Base-by-base conservation (phyloP, 2,797 vertebrate species). In the Myotis planiceps region DNA sequence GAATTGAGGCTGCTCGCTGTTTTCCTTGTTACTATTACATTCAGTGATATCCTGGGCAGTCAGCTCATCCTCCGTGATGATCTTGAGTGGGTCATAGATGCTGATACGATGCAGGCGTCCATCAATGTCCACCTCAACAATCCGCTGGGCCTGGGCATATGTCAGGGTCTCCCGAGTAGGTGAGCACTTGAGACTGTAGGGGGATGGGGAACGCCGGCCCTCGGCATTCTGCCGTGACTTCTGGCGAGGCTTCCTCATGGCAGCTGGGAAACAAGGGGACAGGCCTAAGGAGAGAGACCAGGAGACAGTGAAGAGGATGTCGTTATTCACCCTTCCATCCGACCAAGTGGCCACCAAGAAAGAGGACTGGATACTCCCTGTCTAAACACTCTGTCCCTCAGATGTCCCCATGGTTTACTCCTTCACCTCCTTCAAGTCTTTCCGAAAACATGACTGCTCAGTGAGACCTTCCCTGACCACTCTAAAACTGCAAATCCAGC, bases 21-120 rank as follows among this genome's bases (percentile, higher is more conserved):
- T 99, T 93, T 99, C 99, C 97, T 99, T 99, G 99, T 99, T 99
- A 98, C 99, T 99, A 97, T 99, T 99, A 98, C 99, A 99, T 97
- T 99, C 99, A 0, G 98, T 99, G 95, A 99, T 99, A 97, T 99
- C 99, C 98, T 99, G 99, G 76, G 99, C 99, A 8, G 99, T 99
- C 98, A 99, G 99, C 96, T 99, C 99, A 0, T 99, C 99, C 96
- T 99, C 99, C 0, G 99, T 99, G 92, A 99, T 99, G 90, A 99
- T 99, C 3, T 99, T 99, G 47, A 99, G 98, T 23, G 99, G 99
- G 95, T 99, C 99, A 0, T 99, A 99, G 98, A 99, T 99, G 98
- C 99, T 99, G 94, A 99, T 99, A 45, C 99, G 99, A 89, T 99
- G 99, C 6, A 99, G 99, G 53, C 99, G 99, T 76, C 99, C 99